Evolutionary conservation across 2,113 vertebrate genomes (phyloP).

Genomic region (Cottus gobio): DNA sequence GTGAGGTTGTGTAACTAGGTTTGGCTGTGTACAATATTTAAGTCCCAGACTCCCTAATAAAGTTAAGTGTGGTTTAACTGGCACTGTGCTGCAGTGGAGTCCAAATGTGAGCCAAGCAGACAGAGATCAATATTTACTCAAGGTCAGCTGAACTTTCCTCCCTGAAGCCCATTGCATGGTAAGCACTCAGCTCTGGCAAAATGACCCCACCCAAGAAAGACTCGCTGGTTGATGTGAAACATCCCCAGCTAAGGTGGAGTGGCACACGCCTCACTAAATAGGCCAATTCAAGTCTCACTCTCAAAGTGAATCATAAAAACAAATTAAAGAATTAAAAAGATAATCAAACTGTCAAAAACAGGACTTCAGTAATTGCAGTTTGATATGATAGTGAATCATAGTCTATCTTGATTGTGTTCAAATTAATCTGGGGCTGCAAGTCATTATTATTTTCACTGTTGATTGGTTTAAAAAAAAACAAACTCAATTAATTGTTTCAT

Average conservation of each 20-base stretch:
- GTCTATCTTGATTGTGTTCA: not conserved
- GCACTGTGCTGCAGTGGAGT: slow-evolving; percentile 14
- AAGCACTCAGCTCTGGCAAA: slow-evolving; percentile 18
- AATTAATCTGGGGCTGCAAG: not conserved
- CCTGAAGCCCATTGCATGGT: not conserved
- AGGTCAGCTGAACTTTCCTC: slow-evolving; percentile 35
- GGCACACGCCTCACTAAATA: not conserved
- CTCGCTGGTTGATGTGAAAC: not conserved
- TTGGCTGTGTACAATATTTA: slow-evolving; percentile 31
- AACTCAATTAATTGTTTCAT: not conserved
- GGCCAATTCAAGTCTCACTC: not conserved
- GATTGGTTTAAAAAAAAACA: not conserved
- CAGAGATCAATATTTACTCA: slow-evolving; percentile 67
- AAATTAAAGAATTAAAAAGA: not conserved
- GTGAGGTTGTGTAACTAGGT: slow-evolving; percentile 23
- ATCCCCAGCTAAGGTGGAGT: slow-evolving; percentile 11
- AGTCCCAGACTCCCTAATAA: slow-evolving; percentile 42
- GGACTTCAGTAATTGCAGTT: not conserved
- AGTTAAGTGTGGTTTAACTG: slow-evolving; percentile 55
- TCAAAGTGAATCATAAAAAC: not conserved
- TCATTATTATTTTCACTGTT: not conserved
- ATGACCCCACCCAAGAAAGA: slow-evolving; percentile 27
- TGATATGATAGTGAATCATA: not conserved
- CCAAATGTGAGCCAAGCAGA: slow-evolving; percentile 47
- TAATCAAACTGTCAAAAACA: not conserved